Evolutionary conservation across 2,888 invertebrate genomes (phyloP).

Genomic region (Drosophila kanekoi): DNA sequence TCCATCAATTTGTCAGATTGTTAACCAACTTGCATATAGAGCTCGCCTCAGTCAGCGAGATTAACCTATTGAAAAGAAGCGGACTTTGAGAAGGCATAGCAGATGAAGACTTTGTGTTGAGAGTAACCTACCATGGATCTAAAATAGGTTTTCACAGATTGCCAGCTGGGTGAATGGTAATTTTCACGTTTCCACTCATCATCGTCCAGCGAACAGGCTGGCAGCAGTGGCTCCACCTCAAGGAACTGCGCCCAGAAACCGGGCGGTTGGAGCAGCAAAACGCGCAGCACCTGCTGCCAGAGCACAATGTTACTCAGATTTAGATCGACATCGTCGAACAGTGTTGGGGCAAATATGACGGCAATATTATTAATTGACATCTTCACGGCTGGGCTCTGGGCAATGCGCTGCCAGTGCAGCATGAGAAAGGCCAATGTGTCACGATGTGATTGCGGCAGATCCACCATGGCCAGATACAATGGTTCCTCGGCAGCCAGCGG

Average conservation of each 20-base stretch:
- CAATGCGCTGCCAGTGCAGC: conserved; percentile 72
- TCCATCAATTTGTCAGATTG: conserved; percentile 1
- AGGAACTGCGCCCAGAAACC: conserved; percentile 64
- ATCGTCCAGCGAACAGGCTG: conserved; percentile 40
- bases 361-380: conserved; percentile 65
- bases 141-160: conserved; percentile 63
- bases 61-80: conserved; percentile 45
- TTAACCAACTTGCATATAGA: background rate
- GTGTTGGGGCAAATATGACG: conserved; percentile 66
- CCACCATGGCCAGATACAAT: conserved; percentile 48
- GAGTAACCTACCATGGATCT: conserved; percentile 65
- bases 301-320: conserved; percentile 57
- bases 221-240: conserved; percentile 54
- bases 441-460: conserved; percentile 56
- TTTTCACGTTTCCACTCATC: conserved; percentile 46
- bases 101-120: rapidly evolving
- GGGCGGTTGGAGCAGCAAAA: conserved; percentile 46
- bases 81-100: background rate
- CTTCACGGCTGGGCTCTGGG: conserved; percentile 58
- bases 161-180: conserved; percentile 53
- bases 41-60: conserved; percentile 32
- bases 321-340: conserved; percentile 64
- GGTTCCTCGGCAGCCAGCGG: conserved; percentile 53
- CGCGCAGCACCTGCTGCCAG: conserved; percentile 63
- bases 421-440: conserved; percentile 69